Conservation (phyloP, 2,888 invertebrate species). For the Drepanosiphum platanoidis region DNA sequence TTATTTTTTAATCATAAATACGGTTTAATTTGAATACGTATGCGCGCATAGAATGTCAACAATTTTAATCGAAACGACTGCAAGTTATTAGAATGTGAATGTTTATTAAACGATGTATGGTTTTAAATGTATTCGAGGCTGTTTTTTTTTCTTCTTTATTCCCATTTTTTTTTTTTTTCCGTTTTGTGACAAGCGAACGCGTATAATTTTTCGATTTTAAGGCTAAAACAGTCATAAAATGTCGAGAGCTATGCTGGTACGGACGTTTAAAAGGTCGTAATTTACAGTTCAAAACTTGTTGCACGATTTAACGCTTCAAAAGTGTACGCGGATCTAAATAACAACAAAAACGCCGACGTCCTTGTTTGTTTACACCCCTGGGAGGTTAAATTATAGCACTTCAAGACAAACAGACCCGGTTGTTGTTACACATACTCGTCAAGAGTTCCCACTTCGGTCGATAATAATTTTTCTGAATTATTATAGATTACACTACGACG, state of each 20-base stretch:
- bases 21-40: neutral
- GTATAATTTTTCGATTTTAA: constrained; percentile 40
- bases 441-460: constrained; percentile 43
- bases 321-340: constrained; percentile 50
- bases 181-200: constrained; percentile 7
- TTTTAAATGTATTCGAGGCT: constrained; percentile 22
- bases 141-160: neutral
- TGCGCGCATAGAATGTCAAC: neutral
- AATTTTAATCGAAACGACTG: constrained; percentile 32
- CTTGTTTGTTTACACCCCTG: constrained; percentile 53
- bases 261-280: constrained; percentile 47
- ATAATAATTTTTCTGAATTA: constrained; percentile 27
- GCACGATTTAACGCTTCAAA: constrained; percentile 37
- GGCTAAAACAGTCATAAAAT: constrained; percentile 9
- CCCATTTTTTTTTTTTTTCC: neutral
- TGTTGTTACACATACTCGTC: constrained; percentile 10
- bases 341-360: constrained; percentile 37
- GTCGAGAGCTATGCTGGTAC: neutral
- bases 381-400: constrained; percentile 43
- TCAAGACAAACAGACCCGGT: constrained; percentile 31
- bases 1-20: constrained; percentile 13
- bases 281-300: constrained; percentile 57
- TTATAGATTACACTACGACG: too few relatives aligned
- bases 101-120: neutral
- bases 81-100: constrained; percentile 7